Evolutionary conservation across 2,888 invertebrate species (phyloP).

Genomic region (Drosophila kuntzei): DNA sequence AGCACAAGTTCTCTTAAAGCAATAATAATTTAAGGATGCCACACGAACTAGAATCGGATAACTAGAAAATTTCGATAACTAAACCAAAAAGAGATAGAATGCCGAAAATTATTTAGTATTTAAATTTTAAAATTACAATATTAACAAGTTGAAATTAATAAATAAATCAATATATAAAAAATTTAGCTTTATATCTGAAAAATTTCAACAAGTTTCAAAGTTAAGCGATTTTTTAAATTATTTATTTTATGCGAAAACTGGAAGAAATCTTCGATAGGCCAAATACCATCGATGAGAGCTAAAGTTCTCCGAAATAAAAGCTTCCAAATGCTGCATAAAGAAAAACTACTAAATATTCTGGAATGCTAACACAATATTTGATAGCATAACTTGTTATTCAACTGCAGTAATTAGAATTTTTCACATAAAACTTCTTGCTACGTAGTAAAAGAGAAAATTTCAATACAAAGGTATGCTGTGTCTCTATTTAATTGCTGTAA

Average conservation of each 20-base stretch:
- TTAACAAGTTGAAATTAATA: background rate
- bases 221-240: too few species aligned
- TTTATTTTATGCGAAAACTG: too few species aligned
- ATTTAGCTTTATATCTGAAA: background rate
- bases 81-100: background rate
- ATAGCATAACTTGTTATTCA: background rate
- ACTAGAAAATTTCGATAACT: background rate
- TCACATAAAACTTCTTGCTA: background rate
- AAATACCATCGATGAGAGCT: background rate
- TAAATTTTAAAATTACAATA: background rate
- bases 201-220: too few species aligned
- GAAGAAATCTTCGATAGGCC: too few species aligned
- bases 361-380: background rate
- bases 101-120: too few species aligned
- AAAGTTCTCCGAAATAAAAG: background rate
- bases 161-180: background rate
- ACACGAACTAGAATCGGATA: background rate
- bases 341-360: background rate
- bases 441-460: background rate
- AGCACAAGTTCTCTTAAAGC: background rate
- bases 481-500: slow-evolving; percentile 15
- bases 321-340: background rate
- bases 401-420: background rate
- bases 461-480: background rate
- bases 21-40: background rate